phyloP scores from a whole-genome alignment of 2,113 vertebrate species.

The Aramus guarauna region DNA sequence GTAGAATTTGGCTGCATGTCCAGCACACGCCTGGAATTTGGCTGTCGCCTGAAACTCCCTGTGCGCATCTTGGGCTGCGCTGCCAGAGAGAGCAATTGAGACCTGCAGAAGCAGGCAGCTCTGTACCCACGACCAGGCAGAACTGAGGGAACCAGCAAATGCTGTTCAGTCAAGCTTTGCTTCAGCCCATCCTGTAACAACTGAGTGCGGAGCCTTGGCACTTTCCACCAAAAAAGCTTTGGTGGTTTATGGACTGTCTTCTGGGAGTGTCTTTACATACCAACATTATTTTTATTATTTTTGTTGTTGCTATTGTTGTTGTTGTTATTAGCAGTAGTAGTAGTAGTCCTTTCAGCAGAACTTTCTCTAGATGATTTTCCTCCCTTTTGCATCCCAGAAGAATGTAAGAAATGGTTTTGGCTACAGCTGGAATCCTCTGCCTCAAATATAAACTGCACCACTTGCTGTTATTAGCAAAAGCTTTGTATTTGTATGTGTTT shows the following conservation, averaged over 20 bases:
- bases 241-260: neutral
- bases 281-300: neutral
- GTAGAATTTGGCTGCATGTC: neutral
- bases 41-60: neutral
- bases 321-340: neutral
- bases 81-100: neutral
- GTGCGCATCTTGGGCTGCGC: fast-evolving
- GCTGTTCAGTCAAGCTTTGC: neutral
- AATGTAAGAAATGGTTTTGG: neutral
- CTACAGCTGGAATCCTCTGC: neutral
- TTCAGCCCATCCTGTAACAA: neutral
- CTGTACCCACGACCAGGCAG: neutral
- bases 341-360: neutral
- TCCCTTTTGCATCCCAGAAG: neutral
- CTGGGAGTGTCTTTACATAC: neutral
- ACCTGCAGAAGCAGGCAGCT: neutral
- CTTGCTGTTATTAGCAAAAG: neutral
- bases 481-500: neutral
- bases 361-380: neutral
- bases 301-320: neutral
- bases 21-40: neutral
- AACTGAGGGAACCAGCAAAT: neutral
- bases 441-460: neutral
- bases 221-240: neutral
- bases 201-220: neutral